These are phyloP conservation scores for Clistopyga incitator DNA, from an alignment of 2,888 invertebrate genomes.

Conservation along the genomic window DNA sequence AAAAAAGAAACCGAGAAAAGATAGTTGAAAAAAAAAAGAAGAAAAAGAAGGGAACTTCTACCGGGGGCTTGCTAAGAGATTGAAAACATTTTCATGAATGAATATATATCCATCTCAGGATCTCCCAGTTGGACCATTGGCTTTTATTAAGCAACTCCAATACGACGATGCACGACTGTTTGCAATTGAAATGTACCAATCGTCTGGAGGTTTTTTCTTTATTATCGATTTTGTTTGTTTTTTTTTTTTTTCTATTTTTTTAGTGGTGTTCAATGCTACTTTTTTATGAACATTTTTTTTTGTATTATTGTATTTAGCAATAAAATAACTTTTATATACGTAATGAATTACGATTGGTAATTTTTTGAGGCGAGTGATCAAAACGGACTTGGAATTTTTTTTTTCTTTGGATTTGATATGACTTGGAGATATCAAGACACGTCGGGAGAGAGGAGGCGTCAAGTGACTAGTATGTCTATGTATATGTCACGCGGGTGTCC, in stretches of 20 bases:
- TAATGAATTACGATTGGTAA: too few relatives aligned
- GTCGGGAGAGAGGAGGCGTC: not conserved
- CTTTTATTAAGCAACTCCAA: not conserved
- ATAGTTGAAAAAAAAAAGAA: too few relatives aligned
- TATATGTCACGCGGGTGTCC: conserved; percentile 55
- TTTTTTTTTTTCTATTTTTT: too few relatives aligned
- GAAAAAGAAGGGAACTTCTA: not conserved
- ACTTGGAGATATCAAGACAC: not conserved
- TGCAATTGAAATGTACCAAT: not conserved
- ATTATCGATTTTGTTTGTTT: not conserved
- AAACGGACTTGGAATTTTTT: not conserved
- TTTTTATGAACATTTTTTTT: too few relatives aligned
- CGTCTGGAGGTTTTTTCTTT: not conserved
- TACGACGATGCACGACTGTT: not conserved
- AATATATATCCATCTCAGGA: conserved; percentile 16
- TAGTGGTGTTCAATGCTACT: too few relatives aligned
- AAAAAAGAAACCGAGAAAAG: not conserved
- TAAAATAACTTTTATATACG: too few relatives aligned
- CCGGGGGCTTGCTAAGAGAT: conserved; percentile 14
- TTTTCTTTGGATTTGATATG: not conserved
- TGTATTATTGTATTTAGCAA: too few relatives aligned
- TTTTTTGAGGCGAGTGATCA: too few relatives aligned
- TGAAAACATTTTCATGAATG: conserved; percentile 10
- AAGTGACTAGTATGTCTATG: not conserved
- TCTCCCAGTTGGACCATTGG: conserved; percentile 21